These are phyloP conservation scores for Mizuhopecten yessoensis DNA, from an alignment of 1,140 invertebrate species.

Conservation along the genomic window DNA sequence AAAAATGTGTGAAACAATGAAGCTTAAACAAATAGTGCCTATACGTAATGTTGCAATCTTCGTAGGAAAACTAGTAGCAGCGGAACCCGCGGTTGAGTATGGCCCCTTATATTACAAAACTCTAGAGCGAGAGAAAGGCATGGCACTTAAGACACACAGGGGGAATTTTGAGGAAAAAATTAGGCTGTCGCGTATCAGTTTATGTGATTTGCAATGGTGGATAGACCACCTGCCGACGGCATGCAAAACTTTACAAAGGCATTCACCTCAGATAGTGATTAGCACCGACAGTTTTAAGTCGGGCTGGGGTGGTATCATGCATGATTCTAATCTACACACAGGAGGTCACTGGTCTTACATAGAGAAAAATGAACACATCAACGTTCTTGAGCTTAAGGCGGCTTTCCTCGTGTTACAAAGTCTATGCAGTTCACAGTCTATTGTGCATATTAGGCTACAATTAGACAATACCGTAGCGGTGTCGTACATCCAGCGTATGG, in stretches of 20 bases:
- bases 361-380: constrained; percentile 56
- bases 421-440: not conserved
- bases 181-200: not conserved
- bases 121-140: not conserved
- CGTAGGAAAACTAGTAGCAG: not conserved
- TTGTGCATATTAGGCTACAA: constrained; percentile 44
- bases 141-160: not conserved
- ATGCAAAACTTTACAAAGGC: not conserved
- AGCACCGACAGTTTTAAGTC: not conserved
- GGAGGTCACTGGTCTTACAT: constrained; percentile 46
- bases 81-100: constrained; percentile 12
- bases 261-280: constrained; percentile 11
- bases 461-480: constrained; percentile 61
- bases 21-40: not conserved
- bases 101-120: not conserved
- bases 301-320: constrained; percentile 46
- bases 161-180: constrained; percentile 47
- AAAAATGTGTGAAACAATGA: not conserved
- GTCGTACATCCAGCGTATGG: constrained; percentile 58
- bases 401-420: not conserved
- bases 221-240: constrained; percentile 43
- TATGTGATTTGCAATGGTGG: constrained; percentile 48
- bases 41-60: constrained; percentile 31
- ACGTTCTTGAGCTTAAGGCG: constrained; percentile 46
- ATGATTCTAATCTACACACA: not conserved